Evolutionary conservation across 2,888 invertebrate species (phyloP), one percentile per base, ranked within the genome.

Genomic region (Rhyacophila evoluta): DNA sequence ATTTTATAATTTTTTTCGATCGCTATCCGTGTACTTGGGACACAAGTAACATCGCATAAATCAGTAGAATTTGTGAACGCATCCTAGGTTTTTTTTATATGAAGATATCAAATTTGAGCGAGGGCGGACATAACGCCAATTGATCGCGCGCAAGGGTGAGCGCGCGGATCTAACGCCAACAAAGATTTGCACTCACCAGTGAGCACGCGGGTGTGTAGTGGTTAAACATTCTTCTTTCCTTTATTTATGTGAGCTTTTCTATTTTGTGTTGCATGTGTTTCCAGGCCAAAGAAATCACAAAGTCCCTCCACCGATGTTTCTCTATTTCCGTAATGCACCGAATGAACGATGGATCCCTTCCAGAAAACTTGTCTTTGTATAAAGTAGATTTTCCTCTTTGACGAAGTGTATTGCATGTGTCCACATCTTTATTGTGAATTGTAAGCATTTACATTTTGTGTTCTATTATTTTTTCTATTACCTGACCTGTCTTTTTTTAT

Each of bases 151-250:
- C n/a, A n/a, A n/a, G n/a, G n/a, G n/a, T n/a, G n/a, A n/a, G n/a
- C n/a, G n/a, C n/a, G n/a, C n/a, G n/a, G n/a, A n/a, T n/a, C n/a
- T n/a, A n/a, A n/a, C n/a, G n/a, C n/a, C n/a, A n/a, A n/a, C n/a
- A n/a, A n/a, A n/a, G n/a, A n/a, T n/a, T n/a, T n/a, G n/a, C n/a
- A n/a, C n/a, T n/a, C n/a, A n/a, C n/a, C n/a, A n/a, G n/a, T n/a
- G n/a, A n/a, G n/a, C n/a, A n/a, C n/a, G n/a, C n/a, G n/a, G n/a
- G 80, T 75, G 79, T 83, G 83, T 79, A 78, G 79, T 83, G 81
- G 69, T 71, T 78, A 77, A 69, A 79, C 75, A 82, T 79, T 77
- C 74, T 74, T 81, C 72, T 77, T 69, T 79, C 79, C 69, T 55
- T 12, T 55, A 19, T 55, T 55, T 2, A 25, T 72, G 55, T 77